Base-by-base conservation (phyloP, 2,888 invertebrate genomes). In the Cabera pusaria region DNA sequence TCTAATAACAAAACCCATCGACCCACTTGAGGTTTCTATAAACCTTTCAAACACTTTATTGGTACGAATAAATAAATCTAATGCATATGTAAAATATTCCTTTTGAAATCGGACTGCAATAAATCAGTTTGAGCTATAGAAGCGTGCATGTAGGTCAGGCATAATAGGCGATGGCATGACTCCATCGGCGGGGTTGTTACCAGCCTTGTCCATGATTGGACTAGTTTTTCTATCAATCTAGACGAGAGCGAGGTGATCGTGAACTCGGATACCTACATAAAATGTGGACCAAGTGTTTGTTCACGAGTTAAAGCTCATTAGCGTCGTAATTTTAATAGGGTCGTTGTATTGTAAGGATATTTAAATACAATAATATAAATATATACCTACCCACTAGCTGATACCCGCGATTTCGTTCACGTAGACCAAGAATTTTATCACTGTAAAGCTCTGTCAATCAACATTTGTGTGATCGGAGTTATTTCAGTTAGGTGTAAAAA, bases 201-300 rank as follows among this genome's bases (percentile, higher is more conserved):
- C 59, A 68, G 71, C 67, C 78, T 74, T 73, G 79, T 76, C 70
- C 77, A 75, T 76, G 74, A 78, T 74, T 73, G 75, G 68, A 81
- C 82, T 66, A 80, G 84, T 85, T 87, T 84, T 83, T 82, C 64
- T 76, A 64, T 69, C 62, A 59, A 59, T 55, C 64, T 60, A 70
- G 68, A 68, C 65, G 70, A 76, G 73, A 73, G 64, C 81, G 71
- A 81, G 75, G 80, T 72, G 70, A 75, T 71, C 67, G 61, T 66
- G 59, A 66, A 64, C 64, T 62, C 33, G 27, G 51, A 52, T 57
- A 54, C 31, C 38, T 34, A 32, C 31, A 28, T 43, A 41, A 48
- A 57, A 56, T 56, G 53, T 51, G 56, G 51, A 44, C 37, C 10
- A 31, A 50, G 52, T 4, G 14, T 3, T 14, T 14, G 14, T n/a